phyloP scores from a whole-genome alignment of 2,797 vertebrate genomes.

The Phoeniculus purpureus region DNA sequence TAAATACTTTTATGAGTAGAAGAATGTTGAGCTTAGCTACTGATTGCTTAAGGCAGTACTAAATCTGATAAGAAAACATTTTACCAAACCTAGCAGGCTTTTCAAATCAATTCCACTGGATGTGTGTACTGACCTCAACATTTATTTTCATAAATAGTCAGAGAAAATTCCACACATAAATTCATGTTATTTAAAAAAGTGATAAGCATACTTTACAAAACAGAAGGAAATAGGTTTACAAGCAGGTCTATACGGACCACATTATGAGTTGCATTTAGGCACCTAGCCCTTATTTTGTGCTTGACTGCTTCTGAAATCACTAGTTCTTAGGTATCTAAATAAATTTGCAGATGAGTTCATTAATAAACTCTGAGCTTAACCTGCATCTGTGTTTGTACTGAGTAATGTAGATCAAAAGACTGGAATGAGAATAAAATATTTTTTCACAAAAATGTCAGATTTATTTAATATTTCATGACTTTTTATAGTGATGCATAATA shows the following conservation, averaged over 20 bases:
- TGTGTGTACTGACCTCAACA: background rate
- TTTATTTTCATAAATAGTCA: background rate
- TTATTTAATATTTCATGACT: background rate
- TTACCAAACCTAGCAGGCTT: background rate
- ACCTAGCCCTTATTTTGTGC: background rate
- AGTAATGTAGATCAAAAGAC: background rate
- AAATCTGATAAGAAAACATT: background rate
- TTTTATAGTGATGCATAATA: background rate
- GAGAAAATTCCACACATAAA: background rate
- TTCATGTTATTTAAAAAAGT: background rate
- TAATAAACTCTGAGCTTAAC: background rate
- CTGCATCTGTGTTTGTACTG: background rate
- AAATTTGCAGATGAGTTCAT: fast-evolving
- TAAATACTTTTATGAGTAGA: background rate
- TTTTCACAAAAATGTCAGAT: background rate
- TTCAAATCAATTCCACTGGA: background rate
- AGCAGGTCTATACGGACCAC: background rate
- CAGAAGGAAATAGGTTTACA: background rate
- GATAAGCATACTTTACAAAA: background rate
- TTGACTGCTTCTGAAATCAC: background rate
- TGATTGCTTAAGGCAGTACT: background rate
- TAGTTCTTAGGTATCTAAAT: background rate
- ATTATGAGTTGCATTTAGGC: background rate
- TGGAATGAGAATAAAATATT: background rate
- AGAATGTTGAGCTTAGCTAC: background rate